Conservation (phyloP, 37 sponge, comb jelly and placozoan genomes). For the Halisarca cf. caerulea region DNA sequence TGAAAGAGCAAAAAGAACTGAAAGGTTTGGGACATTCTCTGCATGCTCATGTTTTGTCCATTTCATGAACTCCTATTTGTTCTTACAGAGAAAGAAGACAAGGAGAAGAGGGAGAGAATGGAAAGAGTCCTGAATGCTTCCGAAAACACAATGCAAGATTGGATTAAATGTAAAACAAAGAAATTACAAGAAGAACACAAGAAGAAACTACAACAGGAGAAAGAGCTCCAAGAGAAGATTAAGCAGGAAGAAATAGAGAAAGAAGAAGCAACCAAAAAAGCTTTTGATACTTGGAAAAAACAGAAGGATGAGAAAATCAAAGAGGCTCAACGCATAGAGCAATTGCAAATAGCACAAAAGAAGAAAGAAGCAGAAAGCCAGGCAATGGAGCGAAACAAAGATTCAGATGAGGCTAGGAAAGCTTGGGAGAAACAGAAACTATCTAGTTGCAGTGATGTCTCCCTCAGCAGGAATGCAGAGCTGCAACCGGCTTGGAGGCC, state of each 20-base stretch:
- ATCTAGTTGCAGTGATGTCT: too few species aligned
- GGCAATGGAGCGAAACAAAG: neutral
- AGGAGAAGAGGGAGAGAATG: neutral
- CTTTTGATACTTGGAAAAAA: slow-evolving; percentile 52
- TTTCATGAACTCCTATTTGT: too few species aligned
- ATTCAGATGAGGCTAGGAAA: neutral
- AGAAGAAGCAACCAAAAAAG: slow-evolving; percentile 23
- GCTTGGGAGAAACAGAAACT: neutral
- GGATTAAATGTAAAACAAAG: neutral
- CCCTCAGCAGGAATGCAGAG: neutral
- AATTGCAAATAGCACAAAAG: neutral
- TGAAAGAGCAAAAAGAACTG: neutral
- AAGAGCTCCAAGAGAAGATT: neutral
- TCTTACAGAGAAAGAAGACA: neutral
- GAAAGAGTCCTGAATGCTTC: neutral
- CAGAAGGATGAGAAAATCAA: slow-evolving; percentile 32
- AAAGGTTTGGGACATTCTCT: neutral
- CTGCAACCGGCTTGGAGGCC: slow-evolving; percentile 61
- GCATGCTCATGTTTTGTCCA: too few species aligned
- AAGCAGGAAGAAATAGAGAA: slow-evolving; percentile 48
- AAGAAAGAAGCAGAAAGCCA: slow-evolving; percentile 21
- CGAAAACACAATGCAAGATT: neutral
- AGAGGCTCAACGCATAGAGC: neutral
- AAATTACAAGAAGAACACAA: neutral
- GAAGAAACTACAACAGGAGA: neutral